These are phyloP conservation scores for Blastobasis lacticolella DNA, from an alignment of 2,888 invertebrate genomes.

Conservation along the genomic window DNA sequence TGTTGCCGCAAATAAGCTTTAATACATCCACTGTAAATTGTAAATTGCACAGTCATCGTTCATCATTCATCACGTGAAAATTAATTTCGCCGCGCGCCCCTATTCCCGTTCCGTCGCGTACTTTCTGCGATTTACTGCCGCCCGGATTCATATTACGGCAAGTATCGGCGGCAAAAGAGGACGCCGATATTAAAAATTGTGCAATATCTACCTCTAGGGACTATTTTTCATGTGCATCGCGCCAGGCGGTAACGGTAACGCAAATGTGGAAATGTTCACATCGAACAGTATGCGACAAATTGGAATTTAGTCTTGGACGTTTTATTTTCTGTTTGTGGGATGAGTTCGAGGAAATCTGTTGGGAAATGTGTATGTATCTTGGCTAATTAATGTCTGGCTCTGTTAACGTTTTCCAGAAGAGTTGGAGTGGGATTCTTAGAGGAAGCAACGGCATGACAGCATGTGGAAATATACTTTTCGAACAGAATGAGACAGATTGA, in stretches of 20 bases:
- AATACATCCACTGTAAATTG: slow-evolving; percentile 43
- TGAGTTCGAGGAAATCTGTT: too few relatives aligned
- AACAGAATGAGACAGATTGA: too few relatives aligned
- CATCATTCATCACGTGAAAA: slow-evolving; percentile 70
- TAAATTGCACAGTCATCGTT: slow-evolving; percentile 63
- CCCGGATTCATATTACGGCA: slow-evolving; percentile 47
- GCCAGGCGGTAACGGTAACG: neutral
- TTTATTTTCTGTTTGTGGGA: too few relatives aligned
- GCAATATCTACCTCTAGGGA: slow-evolving; percentile 6
- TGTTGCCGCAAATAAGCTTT: slow-evolving; percentile 29
- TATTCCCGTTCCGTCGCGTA: slow-evolving; percentile 42
- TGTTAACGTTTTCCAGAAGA: too few relatives aligned
- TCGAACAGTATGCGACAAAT: too few relatives aligned
- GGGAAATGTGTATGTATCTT: too few relatives aligned
- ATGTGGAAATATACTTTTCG: too few relatives aligned
- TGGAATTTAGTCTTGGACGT: too few relatives aligned
- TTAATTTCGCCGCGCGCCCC: slow-evolving; percentile 54
- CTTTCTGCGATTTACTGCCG: slow-evolving; percentile 55
- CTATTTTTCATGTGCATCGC: slow-evolving; percentile 4
- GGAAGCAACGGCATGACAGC: too few relatives aligned
- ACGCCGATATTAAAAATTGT: slow-evolving; percentile 41
- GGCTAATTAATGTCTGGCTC: too few relatives aligned
- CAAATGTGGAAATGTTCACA: too few relatives aligned
- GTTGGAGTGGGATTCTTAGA: too few relatives aligned
- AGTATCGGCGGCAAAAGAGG: slow-evolving; percentile 38